phyloP scores from a whole-genome alignment of 2,888 invertebrate genomes.

The Sympetrum striolatum region DNA sequence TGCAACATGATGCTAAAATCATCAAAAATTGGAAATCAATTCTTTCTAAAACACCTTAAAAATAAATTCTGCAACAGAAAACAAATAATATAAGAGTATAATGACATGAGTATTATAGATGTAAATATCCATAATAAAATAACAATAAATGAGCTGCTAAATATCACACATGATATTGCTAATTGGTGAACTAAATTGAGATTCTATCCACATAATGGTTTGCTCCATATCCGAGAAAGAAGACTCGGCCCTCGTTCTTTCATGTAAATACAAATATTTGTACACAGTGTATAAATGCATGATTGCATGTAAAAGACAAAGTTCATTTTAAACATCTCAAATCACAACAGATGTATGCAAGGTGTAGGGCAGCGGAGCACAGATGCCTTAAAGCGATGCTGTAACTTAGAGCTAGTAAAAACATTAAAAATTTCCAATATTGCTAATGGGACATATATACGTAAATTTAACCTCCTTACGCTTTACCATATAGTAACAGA shows the following conservation, averaged over 20 bases:
- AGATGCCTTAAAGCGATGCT: background rate
- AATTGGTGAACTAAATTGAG: background rate
- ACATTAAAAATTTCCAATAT: background rate
- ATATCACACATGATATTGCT: background rate
- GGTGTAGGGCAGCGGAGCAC: background rate
- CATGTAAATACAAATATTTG: background rate
- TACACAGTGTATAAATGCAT: conserved; percentile 11
- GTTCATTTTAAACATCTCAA: conserved; percentile 6
- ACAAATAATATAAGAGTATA: background rate
- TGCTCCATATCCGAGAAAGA: background rate
- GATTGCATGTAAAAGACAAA: background rate
- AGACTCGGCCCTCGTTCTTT: background rate
- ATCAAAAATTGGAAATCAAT: too few relatives aligned
- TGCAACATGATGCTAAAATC: too few relatives aligned
- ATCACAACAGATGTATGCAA: background rate
- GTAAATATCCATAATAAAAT: background rate
- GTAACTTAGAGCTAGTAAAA: background rate
- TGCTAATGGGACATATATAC: background rate
- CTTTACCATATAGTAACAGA: background rate
- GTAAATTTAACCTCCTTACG: background rate
- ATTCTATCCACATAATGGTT: background rate
- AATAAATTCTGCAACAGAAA: background rate
- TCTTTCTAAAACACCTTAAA: too few relatives aligned
- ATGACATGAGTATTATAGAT: background rate
- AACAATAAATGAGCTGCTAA: background rate